phyloP scores from a whole-genome alignment of 2,797 vertebrate genomes.

The Acanthurus tractus region DNA sequence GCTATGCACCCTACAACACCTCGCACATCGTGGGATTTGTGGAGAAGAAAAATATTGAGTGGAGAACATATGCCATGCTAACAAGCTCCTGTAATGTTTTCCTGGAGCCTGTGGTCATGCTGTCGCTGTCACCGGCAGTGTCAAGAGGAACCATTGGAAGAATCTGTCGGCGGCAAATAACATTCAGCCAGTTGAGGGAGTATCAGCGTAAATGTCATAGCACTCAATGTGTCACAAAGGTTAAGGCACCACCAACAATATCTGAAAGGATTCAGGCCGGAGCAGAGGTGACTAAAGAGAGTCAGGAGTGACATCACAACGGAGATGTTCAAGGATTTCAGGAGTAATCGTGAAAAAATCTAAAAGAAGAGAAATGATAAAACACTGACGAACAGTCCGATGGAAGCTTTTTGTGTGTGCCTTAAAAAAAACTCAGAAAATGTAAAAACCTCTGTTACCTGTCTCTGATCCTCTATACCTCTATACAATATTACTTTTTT shows the following conservation, averaged over 20 bases:
- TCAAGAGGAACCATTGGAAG: constrained; percentile 69
- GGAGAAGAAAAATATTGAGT: constrained; percentile 63
- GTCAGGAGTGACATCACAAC: constrained; percentile 29
- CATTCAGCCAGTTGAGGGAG: constrained; percentile 42
- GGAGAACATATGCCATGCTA: constrained; percentile 87
- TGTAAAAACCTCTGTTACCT: background rate
- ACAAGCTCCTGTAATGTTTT: constrained; percentile 91
- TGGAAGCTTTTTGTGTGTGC: background rate
- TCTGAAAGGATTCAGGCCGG: constrained; percentile 47
- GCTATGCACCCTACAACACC: constrained; percentile 91
- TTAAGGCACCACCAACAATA: background rate
- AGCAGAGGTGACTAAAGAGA: constrained; percentile 30
- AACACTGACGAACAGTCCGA: background rate
- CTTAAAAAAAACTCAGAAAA: background rate
- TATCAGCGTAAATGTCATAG: constrained; percentile 6
- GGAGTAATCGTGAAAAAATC: background rate
- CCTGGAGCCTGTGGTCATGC: constrained; percentile 89
- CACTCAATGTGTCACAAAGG: constrained; percentile 4
- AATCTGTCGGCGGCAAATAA: constrained; percentile 69
- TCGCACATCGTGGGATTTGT: constrained; percentile 89
- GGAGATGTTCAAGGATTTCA: background rate
- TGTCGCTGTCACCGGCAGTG: constrained; percentile 80
- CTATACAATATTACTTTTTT: background rate
- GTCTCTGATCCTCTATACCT: no score
- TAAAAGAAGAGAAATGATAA: background rate